Conservation (phyloP, 2,888 invertebrate species). For the Euphydryas editha region DNA sequence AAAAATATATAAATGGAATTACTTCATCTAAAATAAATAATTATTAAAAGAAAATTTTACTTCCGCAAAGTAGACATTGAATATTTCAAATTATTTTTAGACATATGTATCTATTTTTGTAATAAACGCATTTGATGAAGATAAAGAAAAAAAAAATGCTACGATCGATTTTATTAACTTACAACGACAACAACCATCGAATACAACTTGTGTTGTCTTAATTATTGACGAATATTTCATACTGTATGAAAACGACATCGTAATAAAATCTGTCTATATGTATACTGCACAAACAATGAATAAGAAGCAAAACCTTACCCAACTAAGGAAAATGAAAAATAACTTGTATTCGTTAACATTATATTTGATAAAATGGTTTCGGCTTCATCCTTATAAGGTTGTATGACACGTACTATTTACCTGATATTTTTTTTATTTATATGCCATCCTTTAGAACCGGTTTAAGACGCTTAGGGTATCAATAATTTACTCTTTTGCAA, state of each 20-base stretch:
- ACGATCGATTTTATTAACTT: too few relatives aligned
- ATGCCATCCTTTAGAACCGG: conserved; percentile 1
- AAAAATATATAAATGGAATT: too few relatives aligned
- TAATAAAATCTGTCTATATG: neutral
- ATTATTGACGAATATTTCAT: too few relatives aligned
- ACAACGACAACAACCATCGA: too few relatives aligned
- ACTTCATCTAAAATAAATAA: too few relatives aligned
- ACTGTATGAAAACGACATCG: neutral
- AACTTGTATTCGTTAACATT: neutral
- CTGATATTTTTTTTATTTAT: neutral
- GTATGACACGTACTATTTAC: neutral
- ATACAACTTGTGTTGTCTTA: too few relatives aligned
- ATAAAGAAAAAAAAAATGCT: too few relatives aligned
- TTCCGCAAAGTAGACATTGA: too few relatives aligned
- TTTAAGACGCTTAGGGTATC: neutral
- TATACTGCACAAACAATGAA: neutral
- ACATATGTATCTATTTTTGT: too few relatives aligned
- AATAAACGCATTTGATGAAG: too few relatives aligned
- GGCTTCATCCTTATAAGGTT: neutral
- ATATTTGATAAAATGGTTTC: neutral
- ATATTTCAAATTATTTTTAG: too few relatives aligned
- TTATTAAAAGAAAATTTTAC: too few relatives aligned
- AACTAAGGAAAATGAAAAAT: neutral
- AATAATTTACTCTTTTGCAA: conserved; percentile 2
- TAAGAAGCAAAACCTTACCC: neutral